Conservation (phyloP, 2,797 vertebrate genomes). For the Eurystomus glaucurus region DNA sequence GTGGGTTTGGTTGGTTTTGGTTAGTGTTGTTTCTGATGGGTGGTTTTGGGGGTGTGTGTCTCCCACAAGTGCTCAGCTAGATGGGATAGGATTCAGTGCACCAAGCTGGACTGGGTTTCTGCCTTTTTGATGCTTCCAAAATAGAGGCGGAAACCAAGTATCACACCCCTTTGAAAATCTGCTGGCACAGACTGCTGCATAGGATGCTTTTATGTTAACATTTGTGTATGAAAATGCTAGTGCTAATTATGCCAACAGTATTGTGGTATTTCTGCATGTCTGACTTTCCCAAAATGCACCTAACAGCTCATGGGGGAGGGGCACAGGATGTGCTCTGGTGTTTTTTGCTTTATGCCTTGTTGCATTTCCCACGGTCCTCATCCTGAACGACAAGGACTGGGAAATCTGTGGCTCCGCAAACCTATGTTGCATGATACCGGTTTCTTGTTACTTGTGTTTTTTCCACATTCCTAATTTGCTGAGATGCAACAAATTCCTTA, state of each 20-base stretch:
- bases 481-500: background rate
- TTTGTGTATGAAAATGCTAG: background rate
- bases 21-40: background rate
- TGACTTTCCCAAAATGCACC: background rate
- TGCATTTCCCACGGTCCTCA: too few relatives aligned
- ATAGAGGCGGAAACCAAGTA: background rate
- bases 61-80: fast-evolving
- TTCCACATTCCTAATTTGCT: background rate
- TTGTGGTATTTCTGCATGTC: background rate
- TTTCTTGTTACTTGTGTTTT: background rate
- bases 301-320: too few relatives aligned
- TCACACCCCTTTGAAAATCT: background rate
- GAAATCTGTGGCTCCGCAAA: background rate
- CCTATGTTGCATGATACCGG: fast-evolving
- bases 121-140: background rate
- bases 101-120: background rate
- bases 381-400: background rate
- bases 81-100: fast-evolving
- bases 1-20: background rate
- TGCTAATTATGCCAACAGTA: background rate
- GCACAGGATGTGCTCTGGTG: background rate
- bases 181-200: background rate
- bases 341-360: background rate
- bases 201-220: background rate
- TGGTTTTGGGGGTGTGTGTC: fast-evolving